Evolutionary conservation across 2,113 vertebrate genomes (phyloP).

Genomic region (Salvelinus fontinalis): DNA sequence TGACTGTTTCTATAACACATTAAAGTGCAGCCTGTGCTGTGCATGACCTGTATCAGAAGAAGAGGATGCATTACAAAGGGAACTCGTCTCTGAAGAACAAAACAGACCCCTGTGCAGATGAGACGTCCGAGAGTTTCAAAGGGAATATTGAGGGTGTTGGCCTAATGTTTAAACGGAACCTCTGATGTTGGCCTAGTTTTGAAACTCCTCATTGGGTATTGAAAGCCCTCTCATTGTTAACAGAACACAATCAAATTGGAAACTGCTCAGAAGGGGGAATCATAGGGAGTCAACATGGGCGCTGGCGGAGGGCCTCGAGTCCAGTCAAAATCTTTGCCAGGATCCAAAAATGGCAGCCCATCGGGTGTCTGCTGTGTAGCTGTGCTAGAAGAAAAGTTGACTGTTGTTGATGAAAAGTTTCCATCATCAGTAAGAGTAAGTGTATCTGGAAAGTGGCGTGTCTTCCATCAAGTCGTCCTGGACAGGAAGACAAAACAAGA

Average conservation of each 20-base stretch:
- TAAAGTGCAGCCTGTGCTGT: conserved; percentile 57
- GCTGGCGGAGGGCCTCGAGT: background rate
- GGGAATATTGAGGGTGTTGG: conserved; percentile 51
- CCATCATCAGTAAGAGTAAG: conserved; percentile 80
- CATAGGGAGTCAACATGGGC: conserved; percentile 6
- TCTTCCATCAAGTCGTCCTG: conserved; percentile 92
- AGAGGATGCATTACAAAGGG: conserved; percentile 9
- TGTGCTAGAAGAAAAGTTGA: conserved; percentile 20
- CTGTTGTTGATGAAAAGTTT: background rate
- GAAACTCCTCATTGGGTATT: background rate
- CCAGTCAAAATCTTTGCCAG: conserved; percentile 12
- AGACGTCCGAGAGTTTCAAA: conserved; percentile 34
- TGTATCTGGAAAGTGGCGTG: conserved; percentile 85
- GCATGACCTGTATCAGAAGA: conserved; percentile 16
- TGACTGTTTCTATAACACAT: conserved; percentile 33
- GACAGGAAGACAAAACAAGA: conserved; percentile 2
- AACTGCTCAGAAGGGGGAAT: conserved; percentile 10
- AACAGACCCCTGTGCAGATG: conserved; percentile 6
- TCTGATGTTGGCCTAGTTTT: background rate
- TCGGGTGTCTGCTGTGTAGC: conserved; percentile 23
- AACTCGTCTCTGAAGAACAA: conserved; percentile 26
- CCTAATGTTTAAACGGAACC: conserved; percentile 17
- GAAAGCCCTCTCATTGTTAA: conserved; percentile 4
- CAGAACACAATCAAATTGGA: conserved; percentile 4
- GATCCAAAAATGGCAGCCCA: conserved; percentile 24